A percentile compares a stretch with the other conserved stretches of the same genome.
phyloP scores from a whole-genome alignment of 2,888 invertebrate species.

The Sicus ferrugineus region DNA sequence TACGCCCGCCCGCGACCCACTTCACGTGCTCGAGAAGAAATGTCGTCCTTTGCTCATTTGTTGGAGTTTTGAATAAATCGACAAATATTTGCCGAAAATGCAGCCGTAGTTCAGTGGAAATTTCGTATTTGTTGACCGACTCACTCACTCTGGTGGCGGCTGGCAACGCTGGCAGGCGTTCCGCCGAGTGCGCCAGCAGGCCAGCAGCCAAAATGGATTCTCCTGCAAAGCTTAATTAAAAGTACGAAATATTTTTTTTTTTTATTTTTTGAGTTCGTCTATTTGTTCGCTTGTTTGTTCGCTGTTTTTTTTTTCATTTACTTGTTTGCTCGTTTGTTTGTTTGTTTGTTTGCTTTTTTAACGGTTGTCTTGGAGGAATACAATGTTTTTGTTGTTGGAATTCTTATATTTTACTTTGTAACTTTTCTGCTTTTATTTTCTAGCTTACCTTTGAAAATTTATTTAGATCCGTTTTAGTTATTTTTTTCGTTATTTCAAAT shows the following conservation, averaged over 20 bases:
- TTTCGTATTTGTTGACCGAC: not conserved
- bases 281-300: not conserved
- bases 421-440: not conserved
- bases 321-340: not conserved
- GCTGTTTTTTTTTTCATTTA: too few relatives aligned
- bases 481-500: not conserved
- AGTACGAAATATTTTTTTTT: constrained; percentile 15
- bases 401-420: not conserved
- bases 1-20: not conserved
- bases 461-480: not conserved
- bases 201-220: not conserved
- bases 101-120: constrained; percentile 14
- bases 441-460: not conserved
- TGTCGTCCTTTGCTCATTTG: constrained; percentile 30
- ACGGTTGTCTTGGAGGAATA: not conserved
- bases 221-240: constrained; percentile 28
- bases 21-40: not conserved
- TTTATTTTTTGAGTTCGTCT: not conserved
- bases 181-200: not conserved
- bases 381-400: not conserved
- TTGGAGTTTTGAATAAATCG: constrained; percentile 20
- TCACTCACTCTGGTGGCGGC: not conserved
- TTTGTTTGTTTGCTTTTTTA: not conserved
- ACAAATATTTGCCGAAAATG: constrained; percentile 25
- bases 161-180: not conserved